These are phyloP conservation scores for Acleris cristana DNA, from an alignment of 2,888 invertebrate genomes.

Conservation along the genomic window DNA sequence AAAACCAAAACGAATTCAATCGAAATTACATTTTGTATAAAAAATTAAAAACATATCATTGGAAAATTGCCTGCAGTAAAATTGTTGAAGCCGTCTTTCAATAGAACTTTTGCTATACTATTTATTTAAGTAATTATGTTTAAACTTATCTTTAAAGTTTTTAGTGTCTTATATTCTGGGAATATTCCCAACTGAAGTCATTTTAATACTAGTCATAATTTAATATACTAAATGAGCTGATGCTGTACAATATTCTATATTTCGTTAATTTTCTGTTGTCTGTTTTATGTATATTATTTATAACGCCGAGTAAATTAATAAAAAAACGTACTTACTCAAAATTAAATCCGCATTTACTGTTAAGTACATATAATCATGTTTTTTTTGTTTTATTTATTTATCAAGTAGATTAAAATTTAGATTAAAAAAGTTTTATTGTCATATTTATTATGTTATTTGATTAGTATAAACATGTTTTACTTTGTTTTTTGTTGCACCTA, in stretches of 20 bases:
- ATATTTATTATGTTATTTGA: neutral
- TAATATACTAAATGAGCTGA: constrained; percentile 1
- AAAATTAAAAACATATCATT: constrained; percentile 14
- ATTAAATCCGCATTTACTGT: constrained; percentile 22
- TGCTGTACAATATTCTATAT: constrained; percentile 3
- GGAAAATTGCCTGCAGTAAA: neutral
- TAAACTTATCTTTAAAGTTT: neutral
- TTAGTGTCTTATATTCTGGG: constrained; percentile 20
- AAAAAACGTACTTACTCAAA: neutral
- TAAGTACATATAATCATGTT: neutral
- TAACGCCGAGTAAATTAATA: neutral
- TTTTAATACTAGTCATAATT: constrained; percentile 26
- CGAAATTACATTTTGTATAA: neutral
- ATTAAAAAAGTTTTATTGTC: neutral
- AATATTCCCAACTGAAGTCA: constrained; percentile 12
- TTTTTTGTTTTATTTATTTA: neutral
- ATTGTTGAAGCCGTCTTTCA: neutral
- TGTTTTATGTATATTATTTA: neutral
- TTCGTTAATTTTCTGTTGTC: neutral
- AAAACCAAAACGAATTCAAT: too few relatives aligned
- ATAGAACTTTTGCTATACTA: constrained; percentile 13
- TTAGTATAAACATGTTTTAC: neutral
- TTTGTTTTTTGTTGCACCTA: too few relatives aligned
- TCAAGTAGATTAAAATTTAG: neutral
- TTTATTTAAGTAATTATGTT: constrained; percentile 2